phyloP scores from a whole-genome alignment of 2,113 vertebrate species.

The Sylvietta virens region DNA sequence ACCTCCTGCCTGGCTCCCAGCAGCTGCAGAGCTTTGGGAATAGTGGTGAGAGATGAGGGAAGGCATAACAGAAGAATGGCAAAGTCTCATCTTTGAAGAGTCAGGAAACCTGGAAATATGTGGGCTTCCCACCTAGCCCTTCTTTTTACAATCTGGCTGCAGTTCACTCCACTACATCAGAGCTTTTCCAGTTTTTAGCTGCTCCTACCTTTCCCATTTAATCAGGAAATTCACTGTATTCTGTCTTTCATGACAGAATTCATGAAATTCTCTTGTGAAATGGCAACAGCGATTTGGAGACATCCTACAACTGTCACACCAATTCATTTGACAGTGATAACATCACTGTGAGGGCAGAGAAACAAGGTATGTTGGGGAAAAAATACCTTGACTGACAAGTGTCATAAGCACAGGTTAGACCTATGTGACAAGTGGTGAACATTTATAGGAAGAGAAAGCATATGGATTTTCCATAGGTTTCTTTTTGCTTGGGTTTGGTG shows the following conservation, averaged over 20 bases:
- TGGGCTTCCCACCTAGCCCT: neutral
- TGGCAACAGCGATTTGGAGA: neutral
- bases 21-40: neutral
- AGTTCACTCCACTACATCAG: neutral
- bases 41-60: neutral
- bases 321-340: neutral
- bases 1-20: neutral
- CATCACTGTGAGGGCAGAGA: neutral
- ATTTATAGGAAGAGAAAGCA: neutral
- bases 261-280: neutral
- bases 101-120: neutral
- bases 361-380: neutral
- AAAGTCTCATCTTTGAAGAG: rapidly evolving
- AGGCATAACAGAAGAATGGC: neutral
- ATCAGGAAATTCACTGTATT: neutral
- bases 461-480: neutral
- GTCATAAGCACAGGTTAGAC: neutral
- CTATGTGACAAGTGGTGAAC: neutral
- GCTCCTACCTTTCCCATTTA: neutral
- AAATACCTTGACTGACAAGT: neutral
- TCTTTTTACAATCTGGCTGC: neutral
- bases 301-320: neutral
- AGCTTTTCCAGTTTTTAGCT: neutral
- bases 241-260: neutral
- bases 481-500: neutral